Percentiles rank a stretch among this genome's conserved stretches.
These are phyloP conservation scores for Chinchilla lanigera DNA, from an alignment of 2,113 vertebrate species.

Conservation along the genomic window DNA sequence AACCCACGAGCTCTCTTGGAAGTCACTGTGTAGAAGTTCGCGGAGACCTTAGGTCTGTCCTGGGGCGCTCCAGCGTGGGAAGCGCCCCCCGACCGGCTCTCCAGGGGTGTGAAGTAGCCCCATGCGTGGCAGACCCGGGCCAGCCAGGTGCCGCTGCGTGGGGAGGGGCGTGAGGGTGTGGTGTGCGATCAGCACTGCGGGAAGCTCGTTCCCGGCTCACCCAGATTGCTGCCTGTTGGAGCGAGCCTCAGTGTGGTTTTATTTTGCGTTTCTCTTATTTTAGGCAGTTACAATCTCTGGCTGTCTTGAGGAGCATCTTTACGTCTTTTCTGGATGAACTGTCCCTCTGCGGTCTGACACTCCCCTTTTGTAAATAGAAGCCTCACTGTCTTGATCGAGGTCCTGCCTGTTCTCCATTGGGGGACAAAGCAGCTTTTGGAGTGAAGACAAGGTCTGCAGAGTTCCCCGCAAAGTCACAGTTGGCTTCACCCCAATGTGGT, in stretches of 20 bases:
- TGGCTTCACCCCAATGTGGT: background rate
- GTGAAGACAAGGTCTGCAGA: too few relatives aligned
- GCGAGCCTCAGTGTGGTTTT: background rate
- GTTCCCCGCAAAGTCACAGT: background rate
- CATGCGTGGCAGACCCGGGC: too few relatives aligned
- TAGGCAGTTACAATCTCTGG: background rate
- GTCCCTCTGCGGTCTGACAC: background rate
- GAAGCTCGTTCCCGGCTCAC: accelerated
- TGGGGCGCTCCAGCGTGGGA: background rate
- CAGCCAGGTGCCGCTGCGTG: background rate
- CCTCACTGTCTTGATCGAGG: too few relatives aligned
- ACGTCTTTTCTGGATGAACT: background rate
- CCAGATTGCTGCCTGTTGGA: background rate
- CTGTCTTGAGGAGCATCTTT: background rate
- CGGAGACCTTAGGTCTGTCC: background rate
- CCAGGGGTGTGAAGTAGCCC: too few relatives aligned
- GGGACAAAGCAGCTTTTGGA: background rate
- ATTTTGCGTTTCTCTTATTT: background rate
- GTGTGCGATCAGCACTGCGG: background rate
- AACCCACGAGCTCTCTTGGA: background rate
- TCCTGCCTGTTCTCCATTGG: background rate
- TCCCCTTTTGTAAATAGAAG: too few relatives aligned
- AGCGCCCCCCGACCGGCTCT: too few relatives aligned
- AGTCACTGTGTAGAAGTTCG: background rate
- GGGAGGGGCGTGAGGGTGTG: accelerated